A percentile compares a stretch with the other conserved stretches of the same genome.
Evolutionary conservation across 1,140 invertebrate species (phyloP).

Genomic region (Drosophila oshimai): DNA sequence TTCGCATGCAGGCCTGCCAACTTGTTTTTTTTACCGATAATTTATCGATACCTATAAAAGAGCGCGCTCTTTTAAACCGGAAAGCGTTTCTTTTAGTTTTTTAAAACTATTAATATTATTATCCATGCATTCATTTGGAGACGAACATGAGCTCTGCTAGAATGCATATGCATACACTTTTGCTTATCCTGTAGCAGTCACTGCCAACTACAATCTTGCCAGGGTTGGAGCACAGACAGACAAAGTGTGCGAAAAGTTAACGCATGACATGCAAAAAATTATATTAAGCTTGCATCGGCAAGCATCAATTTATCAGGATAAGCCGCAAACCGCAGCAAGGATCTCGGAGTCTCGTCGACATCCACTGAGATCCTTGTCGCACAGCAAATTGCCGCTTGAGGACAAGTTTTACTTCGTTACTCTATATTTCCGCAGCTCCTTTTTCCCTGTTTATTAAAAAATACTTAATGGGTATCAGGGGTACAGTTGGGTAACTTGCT

Average conservation of each 20-base stretch:
- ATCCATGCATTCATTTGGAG: slow-evolving; percentile 9
- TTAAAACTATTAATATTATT: no score
- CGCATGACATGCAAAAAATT: slow-evolving; percentile 82
- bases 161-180: slow-evolving; percentile 66
- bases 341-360: slow-evolving; percentile 10
- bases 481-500: no score
- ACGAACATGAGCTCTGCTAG: slow-evolving; percentile 11
- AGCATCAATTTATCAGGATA: slow-evolving; percentile 79
- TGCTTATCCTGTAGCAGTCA: slow-evolving; percentile 30
- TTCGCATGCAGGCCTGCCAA: no score
- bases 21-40: no score
- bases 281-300: slow-evolving; percentile 82
- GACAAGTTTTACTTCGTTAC: slow-evolving; percentile 83
- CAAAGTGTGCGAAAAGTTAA: slow-evolving; percentile 75
- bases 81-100: no score
- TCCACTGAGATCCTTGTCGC: slow-evolving; percentile 12
- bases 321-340: slow-evolving; percentile 41
- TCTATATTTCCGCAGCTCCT: slow-evolving; percentile 18
- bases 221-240: slow-evolving; percentile 39
- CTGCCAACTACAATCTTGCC: slow-evolving; percentile 39
- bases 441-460: no score
- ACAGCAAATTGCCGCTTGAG: slow-evolving; percentile 81
- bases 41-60: no score
- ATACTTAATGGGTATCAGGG: no score
- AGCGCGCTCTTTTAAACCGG: no score